phyloP scores from a whole-genome alignment of 2,888 invertebrate genomes.

The Artemia sinica region DNA sequence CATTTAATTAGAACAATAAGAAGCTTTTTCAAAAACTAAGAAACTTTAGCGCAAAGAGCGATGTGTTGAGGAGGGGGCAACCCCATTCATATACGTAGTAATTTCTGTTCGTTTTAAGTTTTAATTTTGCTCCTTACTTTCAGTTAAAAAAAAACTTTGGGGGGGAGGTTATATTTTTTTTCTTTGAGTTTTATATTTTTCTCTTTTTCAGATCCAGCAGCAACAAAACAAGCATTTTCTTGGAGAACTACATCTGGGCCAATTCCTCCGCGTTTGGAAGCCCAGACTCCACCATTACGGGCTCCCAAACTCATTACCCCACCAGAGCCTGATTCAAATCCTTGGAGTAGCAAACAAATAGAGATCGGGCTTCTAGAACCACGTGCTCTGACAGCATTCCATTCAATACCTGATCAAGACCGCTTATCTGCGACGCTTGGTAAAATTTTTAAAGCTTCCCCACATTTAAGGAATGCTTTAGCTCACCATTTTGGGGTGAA shows the following conservation, averaged over 20 bases:
- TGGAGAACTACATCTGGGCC: constrained; percentile 3
- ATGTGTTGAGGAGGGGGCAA: too few species aligned
- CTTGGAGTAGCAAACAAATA: constrained; percentile 1
- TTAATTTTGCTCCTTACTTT: too few species aligned
- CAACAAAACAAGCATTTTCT: not conserved
- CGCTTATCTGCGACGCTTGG: not conserved
- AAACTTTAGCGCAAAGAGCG: too few species aligned
- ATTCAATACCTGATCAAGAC: constrained; percentile 1
- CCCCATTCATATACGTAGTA: too few species aligned
- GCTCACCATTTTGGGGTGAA: constrained; percentile 8
- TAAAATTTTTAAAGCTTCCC: constrained; percentile 2
- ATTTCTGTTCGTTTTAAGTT: too few species aligned
- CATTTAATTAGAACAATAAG: too few species aligned
- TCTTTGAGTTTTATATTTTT: not conserved
- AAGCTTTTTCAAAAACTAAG: too few species aligned
- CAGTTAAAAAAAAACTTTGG: too few species aligned
- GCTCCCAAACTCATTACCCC: not conserved
- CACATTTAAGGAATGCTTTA: constrained; percentile 8
- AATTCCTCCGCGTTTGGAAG: constrained; percentile 6
- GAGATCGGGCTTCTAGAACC: constrained; percentile 6
- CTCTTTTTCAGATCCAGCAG: not conserved
- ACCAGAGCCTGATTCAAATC: not conserved
- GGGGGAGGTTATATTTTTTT: too few species aligned
- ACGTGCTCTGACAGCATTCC: not conserved
- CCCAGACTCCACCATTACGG: not conserved